Evolutionary conservation across 2,797 vertebrate species (phyloP), one percentile per base, ranked within the genome.

Genomic region (Esox lucius): DNA sequence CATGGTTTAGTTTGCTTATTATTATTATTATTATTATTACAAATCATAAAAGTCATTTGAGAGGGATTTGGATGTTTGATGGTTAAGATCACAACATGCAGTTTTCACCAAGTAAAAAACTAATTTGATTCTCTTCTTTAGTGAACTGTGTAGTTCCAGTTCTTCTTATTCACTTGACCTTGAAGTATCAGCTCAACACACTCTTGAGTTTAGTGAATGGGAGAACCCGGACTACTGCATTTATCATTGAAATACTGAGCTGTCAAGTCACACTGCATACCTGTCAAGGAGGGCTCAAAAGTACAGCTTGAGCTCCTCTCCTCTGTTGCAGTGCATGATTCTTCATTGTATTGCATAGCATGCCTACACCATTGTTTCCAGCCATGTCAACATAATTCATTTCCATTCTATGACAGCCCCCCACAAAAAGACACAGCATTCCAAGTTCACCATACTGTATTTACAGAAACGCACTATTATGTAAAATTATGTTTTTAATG

Each of bases 211-310:
- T 90, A 89, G 92, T 90, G 90, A 91, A 93, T 87, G 86, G 89
- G 88, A 12, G 94, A 93, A 94, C 93, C 91, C 91, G 89, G 88
- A 90, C 92, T 87, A 92, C 92, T 92, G 89, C 94, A 95, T 95
- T 94, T 94, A 95, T 95, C 94, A 94, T 91, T 87, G 92, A 92
- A 93, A 93, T 92, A 93, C 92, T 91, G 92, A 93, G 94, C 94
- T 95, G 94, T 95, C 94, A 94, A 91, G 91, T 93, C 91, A 82
- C 93, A 93, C 92, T 92, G 85, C 92, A 93, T 90, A 93, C 91
- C 93, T 94, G 94, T 93, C 94, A 94, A 70, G 82, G 79, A 87
- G 90, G 91, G 91, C 94, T 94, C 93, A 93, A 91, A 94, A 93
- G 93, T 92, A 91, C 90, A 85, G 90, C 91, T 83, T 85, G 46